Base-by-base conservation (phyloP, 92 coral and sea anemone species). In the Hydrozoanthus gracilis region DNA sequence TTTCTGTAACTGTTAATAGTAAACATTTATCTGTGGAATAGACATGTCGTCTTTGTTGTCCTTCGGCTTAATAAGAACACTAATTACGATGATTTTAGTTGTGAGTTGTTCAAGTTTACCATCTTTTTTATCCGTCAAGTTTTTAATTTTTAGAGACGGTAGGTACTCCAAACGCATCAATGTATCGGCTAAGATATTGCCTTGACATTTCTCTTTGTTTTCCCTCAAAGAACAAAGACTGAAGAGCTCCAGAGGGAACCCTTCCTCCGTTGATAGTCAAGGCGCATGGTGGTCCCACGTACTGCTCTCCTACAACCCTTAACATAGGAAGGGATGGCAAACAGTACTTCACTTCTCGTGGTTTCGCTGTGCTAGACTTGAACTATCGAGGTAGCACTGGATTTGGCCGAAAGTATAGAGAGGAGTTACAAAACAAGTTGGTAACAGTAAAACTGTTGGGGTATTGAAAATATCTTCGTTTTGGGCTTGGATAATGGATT, bases 371-470 rank as follows among this genome's bases (percentile, higher is more conserved):
- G 75, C 92, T 96, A 71, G 98, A 94, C 86, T 95, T 96, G 16
- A 94, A 96, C 91, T 96, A 96, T 78, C 90, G 98, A 17, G 98
- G 98, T 17, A 96, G 98, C 45, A 92, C 98, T 10, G 95, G 98
- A 13, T 96, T 80, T 86, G 98, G 98, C 7, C 91, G 92, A 82
- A 62, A 82, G 13, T 96, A 90, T 90, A 89, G 98, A 64, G 85
- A 89, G 45, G 91, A 90, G 60, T 89, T 95, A 45, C 88, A 89
- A 73, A 82, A 69, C 65, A 92, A 90, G 98, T 95, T 78, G 78
- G 79, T 67, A 88, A 27, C 39, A 27, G 39, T 27, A 27, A 27
- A 27, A 27, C 39, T 27, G 39, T 27, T 27, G 39, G 39, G 39
- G 39, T 27, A 27, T 27, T 27, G 39, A 27, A 27, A 27, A 27